Evolutionary conservation across 2,113 vertebrate species (phyloP).

Genomic region (Macrotus californicus): DNA sequence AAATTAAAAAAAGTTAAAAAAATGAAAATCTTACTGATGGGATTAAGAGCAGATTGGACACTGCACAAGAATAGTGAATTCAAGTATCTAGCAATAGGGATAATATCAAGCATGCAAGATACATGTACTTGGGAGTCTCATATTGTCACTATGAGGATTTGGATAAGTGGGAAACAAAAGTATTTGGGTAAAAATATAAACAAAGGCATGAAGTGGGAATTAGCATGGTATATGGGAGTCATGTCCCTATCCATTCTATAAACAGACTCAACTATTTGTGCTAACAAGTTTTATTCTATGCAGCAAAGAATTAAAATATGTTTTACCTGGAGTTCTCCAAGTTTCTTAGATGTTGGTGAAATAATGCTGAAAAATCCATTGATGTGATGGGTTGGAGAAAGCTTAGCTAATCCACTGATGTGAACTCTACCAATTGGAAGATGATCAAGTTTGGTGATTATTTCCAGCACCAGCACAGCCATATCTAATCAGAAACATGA

Average conservation of each 20-base stretch:
- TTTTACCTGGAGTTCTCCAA: constrained; percentile 94
- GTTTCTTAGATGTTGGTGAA: constrained; percentile 88
- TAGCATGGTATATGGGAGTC: not conserved
- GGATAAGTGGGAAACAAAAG: not conserved
- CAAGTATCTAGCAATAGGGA: not conserved
- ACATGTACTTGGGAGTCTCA: not conserved
- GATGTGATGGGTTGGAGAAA: constrained; percentile 88
- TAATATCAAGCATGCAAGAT: not conserved
- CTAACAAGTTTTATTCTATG: not conserved
- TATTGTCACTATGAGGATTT: not conserved
- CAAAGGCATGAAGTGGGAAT: not conserved
- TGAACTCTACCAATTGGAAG: constrained; percentile 87
- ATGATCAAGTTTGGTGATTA: constrained; percentile 86
- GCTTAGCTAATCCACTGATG: constrained; percentile 83
- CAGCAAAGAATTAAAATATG: not conserved
- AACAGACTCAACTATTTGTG: constrained; percentile 10
- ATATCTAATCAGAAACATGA: constrained; percentile 85
- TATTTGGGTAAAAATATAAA: constrained; percentile 10
- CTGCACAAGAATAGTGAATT: not conserved
- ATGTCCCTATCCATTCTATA: not conserved
- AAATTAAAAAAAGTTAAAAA: not conserved
- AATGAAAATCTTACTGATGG: not conserved
- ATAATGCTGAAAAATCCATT: constrained; percentile 88
- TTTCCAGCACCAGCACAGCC: constrained; percentile 90
- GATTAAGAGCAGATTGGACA: not conserved